Percentiles rank a stretch among this genome's conserved stretches.
Evolutionary conservation across 2,888 invertebrate genomes (phyloP).

Genomic region (Eupsilia transversa): DNA sequence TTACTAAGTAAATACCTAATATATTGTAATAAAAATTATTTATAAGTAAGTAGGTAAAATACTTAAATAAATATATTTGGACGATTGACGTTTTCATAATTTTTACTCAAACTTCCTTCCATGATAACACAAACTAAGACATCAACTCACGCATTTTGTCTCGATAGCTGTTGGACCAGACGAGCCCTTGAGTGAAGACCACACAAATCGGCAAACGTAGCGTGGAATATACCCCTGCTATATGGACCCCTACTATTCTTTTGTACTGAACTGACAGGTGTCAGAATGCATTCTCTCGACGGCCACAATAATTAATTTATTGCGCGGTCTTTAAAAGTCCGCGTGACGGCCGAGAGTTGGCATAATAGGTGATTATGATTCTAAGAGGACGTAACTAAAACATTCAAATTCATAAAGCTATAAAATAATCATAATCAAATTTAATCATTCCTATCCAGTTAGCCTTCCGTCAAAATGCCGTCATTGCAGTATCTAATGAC

Average conservation of each 20-base stretch:
- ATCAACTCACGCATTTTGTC: neutral
- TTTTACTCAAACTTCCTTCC: neutral
- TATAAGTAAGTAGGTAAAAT: neutral
- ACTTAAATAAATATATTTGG: slow-evolving; percentile 3
- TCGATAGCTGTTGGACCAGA: neutral
- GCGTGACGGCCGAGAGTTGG: too few species aligned
- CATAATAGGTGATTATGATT: neutral
- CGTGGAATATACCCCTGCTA: neutral
- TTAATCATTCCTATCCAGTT: neutral
- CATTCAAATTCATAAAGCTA: neutral
- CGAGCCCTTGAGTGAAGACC: neutral
- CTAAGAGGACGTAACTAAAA: too few species aligned
- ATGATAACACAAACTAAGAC: neutral
- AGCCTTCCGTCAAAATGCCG: slow-evolving; percentile 9
- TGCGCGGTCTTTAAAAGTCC: too few species aligned
- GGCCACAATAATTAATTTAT: too few species aligned
- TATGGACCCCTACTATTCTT: neutral
- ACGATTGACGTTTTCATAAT: neutral
- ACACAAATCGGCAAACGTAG: neutral
- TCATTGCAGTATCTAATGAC: slow-evolving; percentile 33
- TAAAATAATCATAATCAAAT: neutral
- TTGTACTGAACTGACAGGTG: too few species aligned
- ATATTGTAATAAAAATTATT: neutral
- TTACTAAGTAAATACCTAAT: neutral
- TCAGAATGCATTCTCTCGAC: too few species aligned